Conservation (phyloP, 1,140 invertebrate genomes). For the Stenopsyche tienmushanensis region DNA sequence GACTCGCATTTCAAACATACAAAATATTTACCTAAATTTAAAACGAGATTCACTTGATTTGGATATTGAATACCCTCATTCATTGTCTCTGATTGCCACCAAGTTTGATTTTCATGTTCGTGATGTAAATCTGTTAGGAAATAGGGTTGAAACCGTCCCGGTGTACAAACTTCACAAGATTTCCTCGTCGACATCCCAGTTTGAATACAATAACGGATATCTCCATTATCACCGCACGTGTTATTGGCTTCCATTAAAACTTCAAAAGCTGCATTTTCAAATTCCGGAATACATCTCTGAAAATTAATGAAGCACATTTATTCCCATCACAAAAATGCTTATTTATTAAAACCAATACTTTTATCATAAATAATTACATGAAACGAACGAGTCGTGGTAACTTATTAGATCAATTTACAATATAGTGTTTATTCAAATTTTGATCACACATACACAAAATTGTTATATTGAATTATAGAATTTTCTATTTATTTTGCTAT, state of each 20-base stretch:
- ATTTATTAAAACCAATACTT: neutral
- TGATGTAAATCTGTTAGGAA: slow-evolving; percentile 90
- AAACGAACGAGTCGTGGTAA: slow-evolving; percentile 1
- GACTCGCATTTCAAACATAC: too few species aligned
- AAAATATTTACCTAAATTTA: slow-evolving; percentile 86
- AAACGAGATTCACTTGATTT: slow-evolving; percentile 87
- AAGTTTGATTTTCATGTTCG: slow-evolving; percentile 85
- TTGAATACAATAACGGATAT: slow-evolving; percentile 86
- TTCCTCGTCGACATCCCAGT: slow-evolving; percentile 65
- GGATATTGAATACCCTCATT: slow-evolving; percentile 87
- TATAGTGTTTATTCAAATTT: neutral
- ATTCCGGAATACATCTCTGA: slow-evolving; percentile 92
- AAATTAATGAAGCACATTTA: slow-evolving; percentile 28
- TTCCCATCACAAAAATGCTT: neutral
- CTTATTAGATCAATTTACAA: neutral
- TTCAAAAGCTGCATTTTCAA: slow-evolving; percentile 94
- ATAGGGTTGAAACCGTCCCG: slow-evolving; percentile 70
- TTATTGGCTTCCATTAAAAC: slow-evolving; percentile 88
- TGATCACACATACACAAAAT: neutral
- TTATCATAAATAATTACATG: slow-evolving; percentile 9
- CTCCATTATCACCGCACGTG: slow-evolving; percentile 82
- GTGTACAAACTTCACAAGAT: slow-evolving; percentile 65
- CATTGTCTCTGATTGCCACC: slow-evolving; percentile 99
- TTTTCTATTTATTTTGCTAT: neutral
- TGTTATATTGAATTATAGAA: neutral